Percentiles rank a stretch among this genome's conserved stretches.
These are phyloP conservation scores for Andrena marginata DNA, from an alignment of 2,888 invertebrate genomes.

Conservation along the genomic window DNA sequence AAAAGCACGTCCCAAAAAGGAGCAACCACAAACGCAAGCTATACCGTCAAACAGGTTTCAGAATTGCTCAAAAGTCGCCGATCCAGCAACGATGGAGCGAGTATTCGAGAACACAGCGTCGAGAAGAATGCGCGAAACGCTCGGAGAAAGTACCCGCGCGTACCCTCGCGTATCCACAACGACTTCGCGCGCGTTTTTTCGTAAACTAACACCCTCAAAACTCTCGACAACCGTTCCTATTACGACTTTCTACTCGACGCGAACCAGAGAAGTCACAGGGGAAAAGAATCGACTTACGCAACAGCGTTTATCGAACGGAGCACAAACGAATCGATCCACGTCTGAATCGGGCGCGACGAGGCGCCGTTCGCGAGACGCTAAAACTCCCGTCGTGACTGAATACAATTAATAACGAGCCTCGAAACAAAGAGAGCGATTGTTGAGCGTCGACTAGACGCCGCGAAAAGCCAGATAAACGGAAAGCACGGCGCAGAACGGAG, in stretches of 20 bases:
- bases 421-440: slow-evolving; percentile 65
- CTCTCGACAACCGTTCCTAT: not conserved
- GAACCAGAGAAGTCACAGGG: not conserved
- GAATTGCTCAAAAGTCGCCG: too few relatives aligned
- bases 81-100: not conserved
- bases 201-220: slow-evolving; percentile 12
- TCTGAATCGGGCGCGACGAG: slow-evolving; percentile 13
- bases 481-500: not conserved
- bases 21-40: too few relatives aligned
- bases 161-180: slow-evolving; percentile 3
- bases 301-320: slow-evolving; percentile 16
- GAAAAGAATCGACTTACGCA: slow-evolving; percentile 21
- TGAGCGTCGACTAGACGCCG: slow-evolving; percentile 23
- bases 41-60: too few relatives aligned
- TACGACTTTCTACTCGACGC: slow-evolving; percentile 28
- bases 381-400: slow-evolving; percentile 44
- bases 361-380: slow-evolving; percentile 45
- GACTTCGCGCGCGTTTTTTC: slow-evolving; percentile 10
- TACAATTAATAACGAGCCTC: slow-evolving; percentile 60
- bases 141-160: not conserved
- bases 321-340: slow-evolving; percentile 23
- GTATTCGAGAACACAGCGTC: not conserved
- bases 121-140: not conserved
- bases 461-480: slow-evolving; percentile 52
- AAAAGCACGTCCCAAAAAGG: too few relatives aligned